A percentile compares a stretch with the other conserved stretches of the same genome.
phyloP scores from a whole-genome alignment of 2,797 vertebrate species.

The Gymnoscopelus microlampas region DNA sequence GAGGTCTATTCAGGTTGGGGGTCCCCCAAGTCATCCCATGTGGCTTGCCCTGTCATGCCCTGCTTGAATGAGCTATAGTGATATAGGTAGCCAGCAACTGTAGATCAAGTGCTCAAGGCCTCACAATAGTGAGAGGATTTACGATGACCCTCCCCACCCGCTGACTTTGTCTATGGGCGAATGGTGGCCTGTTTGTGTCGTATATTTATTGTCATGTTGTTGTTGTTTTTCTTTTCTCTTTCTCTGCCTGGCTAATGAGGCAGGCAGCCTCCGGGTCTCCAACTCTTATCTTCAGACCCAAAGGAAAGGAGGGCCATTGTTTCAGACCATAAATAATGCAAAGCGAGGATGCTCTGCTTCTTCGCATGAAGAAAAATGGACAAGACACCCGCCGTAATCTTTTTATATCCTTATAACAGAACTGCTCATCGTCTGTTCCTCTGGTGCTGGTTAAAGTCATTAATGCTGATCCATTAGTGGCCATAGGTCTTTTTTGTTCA shows the following conservation, averaged over 20 bases:
- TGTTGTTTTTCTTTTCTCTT: constrained; percentile 56
- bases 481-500: constrained; percentile 32
- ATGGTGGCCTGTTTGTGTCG: constrained; percentile 39
- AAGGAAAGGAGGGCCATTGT: constrained; percentile 69
- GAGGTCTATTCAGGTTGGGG: constrained; percentile 53
- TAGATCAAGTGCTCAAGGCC: constrained; percentile 64
- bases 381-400: constrained; percentile 47
- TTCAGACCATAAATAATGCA: constrained; percentile 74
- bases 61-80: constrained; percentile 40
- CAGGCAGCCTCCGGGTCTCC: constrained; percentile 42
- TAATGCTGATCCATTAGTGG: constrained; percentile 56
- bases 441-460: constrained; percentile 36
- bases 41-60: constrained; percentile 57
- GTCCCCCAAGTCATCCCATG: constrained; percentile 63
- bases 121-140: constrained; percentile 61
- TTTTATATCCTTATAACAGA: constrained; percentile 30
- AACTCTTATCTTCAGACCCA: constrained; percentile 65
- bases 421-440: constrained; percentile 43
- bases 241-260: constrained; percentile 71
- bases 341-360: constrained; percentile 45
- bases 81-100: constrained; percentile 38
- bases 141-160: constrained; percentile 26
- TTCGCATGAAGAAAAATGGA: constrained; percentile 47
- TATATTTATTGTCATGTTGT: constrained; percentile 66
- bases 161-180: constrained; percentile 61